Conservation (phyloP, 2,113 vertebrate species). For the Entelurus aequoreus region DNA sequence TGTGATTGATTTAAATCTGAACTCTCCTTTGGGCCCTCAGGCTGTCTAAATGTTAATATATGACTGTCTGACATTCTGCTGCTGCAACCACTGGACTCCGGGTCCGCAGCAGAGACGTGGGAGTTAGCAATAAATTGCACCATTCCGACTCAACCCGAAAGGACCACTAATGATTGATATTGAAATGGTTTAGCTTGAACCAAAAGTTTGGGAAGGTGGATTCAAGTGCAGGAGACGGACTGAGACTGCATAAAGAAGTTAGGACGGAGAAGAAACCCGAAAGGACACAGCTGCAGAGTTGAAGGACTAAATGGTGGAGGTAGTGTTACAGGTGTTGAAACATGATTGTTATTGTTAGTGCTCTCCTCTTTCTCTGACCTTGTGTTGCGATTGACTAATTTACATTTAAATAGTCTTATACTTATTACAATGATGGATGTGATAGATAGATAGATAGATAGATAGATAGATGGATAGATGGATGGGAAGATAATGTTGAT, state of each 20-base stretch:
- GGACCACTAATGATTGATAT: slow-evolving; percentile 25
- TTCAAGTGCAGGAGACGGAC: slow-evolving; percentile 15
- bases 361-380: too few species aligned
- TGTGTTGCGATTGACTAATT: too few species aligned
- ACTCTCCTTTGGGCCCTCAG: slow-evolving; percentile 16
- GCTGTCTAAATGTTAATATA: slow-evolving; percentile 66
- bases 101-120: slow-evolving; percentile 20
- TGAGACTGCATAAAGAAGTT: slow-evolving; percentile 6
- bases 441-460: too few species aligned
- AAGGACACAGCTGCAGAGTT: slow-evolving; percentile 34
- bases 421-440: too few species aligned
- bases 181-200: slow-evolving; percentile 12
- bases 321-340: too few species aligned
- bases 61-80: slow-evolving; percentile 56
- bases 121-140: neutral
- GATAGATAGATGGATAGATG: too few species aligned
- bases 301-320: slow-evolving; percentile 30
- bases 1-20: slow-evolving; percentile 40
- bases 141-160: neutral
- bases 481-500: too few species aligned
- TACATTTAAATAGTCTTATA: too few species aligned
- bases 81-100: slow-evolving; percentile 39
- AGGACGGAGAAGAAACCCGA: slow-evolving; percentile 1
- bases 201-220: slow-evolving; percentile 11
- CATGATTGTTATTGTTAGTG: too few species aligned